Evolutionary conservation across 2,113 vertebrate species (phyloP), one percentile per base, ranked within the genome.

Genomic region (Eptesicus fuscus): DNA sequence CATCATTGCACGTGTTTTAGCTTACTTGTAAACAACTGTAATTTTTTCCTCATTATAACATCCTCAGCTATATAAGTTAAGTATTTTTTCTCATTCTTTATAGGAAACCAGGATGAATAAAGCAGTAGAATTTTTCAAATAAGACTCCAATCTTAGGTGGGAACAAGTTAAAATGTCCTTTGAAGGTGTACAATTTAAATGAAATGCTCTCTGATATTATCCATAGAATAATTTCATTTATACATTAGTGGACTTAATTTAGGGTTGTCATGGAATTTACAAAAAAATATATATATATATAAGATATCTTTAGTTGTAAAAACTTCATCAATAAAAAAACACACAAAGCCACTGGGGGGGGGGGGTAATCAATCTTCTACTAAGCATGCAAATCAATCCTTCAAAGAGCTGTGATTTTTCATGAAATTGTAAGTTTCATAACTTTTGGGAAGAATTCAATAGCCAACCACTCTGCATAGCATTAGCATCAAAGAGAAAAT

Each of bases 401-500:
- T 65, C 49, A 94, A 95, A 96, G 73, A 61, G 56, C 84, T n/a
- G 17, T 97, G 8, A 35, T 79, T 89, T 92, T 83, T 84, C 76
- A 94, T 96, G 96, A 93, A 97, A 40, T 92, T 97, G 51, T 93
- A 82, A 94, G 14, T 82, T 87, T 82, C 90, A 83, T 71, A 95
- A 83, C 93, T 97, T 97, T 93, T 22, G 83, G 87, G 96, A 91
- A 56, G 90, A 95, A 89, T 78, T 93, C 7, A 37, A 65, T 93
- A 95, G 69, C 94, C 96, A 96, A 35, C 80, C 40, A 83, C 70
- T 91, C 77, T 95, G 47, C 49, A 10, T 65, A 93, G 25, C 37
- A 94, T 98, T 97, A 97, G 88, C 92, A 98, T 98, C 97, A 98
- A 97, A 98, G 94, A 40, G 90, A 96, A 90, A 97, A 97, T 82